Conservation (phyloP, 2,113 vertebrate species). For the Crotalus helleri region DNA sequence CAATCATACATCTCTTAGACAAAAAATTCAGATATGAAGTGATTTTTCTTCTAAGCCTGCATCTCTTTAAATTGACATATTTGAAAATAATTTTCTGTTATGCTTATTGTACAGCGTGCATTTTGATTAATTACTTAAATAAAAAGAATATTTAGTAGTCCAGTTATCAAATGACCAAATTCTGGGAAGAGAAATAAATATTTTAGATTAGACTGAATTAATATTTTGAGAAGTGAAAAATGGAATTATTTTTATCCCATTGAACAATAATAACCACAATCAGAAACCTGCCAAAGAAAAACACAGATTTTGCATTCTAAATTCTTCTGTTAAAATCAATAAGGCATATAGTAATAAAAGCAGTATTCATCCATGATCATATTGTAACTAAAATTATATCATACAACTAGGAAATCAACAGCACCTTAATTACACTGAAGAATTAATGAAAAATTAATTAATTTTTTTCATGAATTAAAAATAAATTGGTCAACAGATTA, state of each 20-base stretch:
- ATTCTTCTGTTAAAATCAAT: not conserved
- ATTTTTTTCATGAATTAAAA: not conserved
- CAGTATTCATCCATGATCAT: not conserved
- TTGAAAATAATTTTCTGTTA: too few species aligned
- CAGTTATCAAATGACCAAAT: too few species aligned
- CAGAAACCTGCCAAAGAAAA: not conserved
- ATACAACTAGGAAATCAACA: not conserved
- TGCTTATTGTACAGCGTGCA: too few species aligned
- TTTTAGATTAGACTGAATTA: too few species aligned
- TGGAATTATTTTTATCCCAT: not conserved
- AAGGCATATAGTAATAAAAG: not conserved
- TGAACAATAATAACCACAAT: not conserved
- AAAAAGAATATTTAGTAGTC: too few species aligned
- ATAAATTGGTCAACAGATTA: not conserved
- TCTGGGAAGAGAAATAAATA: too few species aligned
- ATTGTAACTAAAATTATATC: constrained; percentile 5
- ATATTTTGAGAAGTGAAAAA: too few species aligned
- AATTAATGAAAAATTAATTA: not conserved
- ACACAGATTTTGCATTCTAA: not conserved
- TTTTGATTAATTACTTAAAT: too few species aligned
- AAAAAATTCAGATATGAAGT: too few species aligned
- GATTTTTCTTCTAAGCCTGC: too few species aligned
- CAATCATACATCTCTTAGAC: too few species aligned
- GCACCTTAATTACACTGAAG: not conserved
- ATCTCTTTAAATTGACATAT: too few species aligned